Evolutionary conservation across 1,140 invertebrate species (phyloP).

Genomic region (Megalonaias nervosa): DNA sequence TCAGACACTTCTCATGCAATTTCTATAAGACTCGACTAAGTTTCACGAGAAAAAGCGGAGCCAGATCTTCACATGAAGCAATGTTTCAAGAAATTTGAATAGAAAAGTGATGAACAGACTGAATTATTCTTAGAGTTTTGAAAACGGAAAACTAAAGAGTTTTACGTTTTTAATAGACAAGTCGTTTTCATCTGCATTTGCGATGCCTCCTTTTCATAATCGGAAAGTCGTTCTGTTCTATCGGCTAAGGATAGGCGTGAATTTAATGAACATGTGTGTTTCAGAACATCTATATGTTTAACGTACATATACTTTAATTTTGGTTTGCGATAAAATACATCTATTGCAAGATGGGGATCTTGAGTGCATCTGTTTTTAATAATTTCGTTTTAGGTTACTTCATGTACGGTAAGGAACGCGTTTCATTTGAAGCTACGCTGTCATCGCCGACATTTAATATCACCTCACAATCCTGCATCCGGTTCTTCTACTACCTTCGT

Average conservation of each 20-base stretch:
- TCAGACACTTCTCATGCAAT: too few species aligned
- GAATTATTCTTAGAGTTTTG: too few species aligned
- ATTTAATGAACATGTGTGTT: background rate
- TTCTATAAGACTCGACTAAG: too few species aligned
- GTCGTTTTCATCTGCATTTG: too few species aligned
- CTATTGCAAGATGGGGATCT: background rate
- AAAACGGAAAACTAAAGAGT: too few species aligned
- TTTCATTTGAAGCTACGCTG: constrained; percentile 23
- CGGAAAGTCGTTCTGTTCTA: background rate
- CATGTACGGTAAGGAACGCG: constrained; percentile 28
- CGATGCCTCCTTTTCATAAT: too few species aligned
- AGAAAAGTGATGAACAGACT: too few species aligned
- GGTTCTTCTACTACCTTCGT: constrained; percentile 53
- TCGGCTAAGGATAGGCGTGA: background rate
- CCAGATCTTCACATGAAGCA: too few species aligned
- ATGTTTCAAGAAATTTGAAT: too few species aligned
- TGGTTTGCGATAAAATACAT: background rate
- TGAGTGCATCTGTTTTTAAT: background rate
- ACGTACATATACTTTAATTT: background rate
- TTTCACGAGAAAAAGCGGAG: too few species aligned
- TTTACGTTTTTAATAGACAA: too few species aligned
- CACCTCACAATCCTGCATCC: constrained; percentile 40
- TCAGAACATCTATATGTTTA: background rate
- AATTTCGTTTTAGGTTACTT: constrained; percentile 22
- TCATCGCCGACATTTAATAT: constrained; percentile 42